A percentile compares a stretch with the other conserved stretches of the same genome.
Conservation (phyloP, 2,113 vertebrate genomes). For the Parus major region DNA sequence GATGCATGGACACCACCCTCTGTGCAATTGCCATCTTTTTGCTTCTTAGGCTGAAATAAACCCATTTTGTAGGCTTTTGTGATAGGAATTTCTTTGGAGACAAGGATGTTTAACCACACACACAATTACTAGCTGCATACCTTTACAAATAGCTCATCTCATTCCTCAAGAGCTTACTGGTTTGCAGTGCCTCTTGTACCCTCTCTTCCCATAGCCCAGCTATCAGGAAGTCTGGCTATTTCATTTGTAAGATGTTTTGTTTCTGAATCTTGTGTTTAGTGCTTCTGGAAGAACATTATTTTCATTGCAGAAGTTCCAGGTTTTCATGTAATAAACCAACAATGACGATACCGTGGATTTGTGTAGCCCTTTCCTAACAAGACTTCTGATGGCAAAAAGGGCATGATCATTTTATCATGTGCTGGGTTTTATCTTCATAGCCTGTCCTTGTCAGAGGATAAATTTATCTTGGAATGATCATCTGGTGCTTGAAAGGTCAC, state of each 20-base stretch:
- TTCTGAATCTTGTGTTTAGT: background rate
- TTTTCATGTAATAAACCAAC: background rate
- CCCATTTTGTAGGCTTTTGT: background rate
- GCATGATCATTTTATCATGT: background rate
- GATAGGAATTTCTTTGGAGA: background rate
- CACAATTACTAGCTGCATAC: background rate
- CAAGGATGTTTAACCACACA: background rate
- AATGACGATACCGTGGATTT: background rate
- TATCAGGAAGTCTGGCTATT: background rate
- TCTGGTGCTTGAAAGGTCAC: background rate
- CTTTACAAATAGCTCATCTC: background rate
- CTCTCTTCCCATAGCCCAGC: background rate
- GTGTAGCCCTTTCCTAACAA: background rate
- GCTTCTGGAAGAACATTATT: background rate
- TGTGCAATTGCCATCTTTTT: background rate
- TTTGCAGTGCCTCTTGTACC: background rate
- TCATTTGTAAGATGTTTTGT: background rate
- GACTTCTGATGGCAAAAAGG: background rate
- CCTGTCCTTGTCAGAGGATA: background rate
- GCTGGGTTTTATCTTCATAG: background rate
- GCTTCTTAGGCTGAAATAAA: background rate
- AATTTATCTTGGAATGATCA: background rate
- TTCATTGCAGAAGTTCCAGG: background rate
- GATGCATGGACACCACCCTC: accelerated
- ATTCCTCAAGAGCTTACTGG: background rate